Base-by-base conservation (phyloP, 2,888 invertebrate genomes). In the Diarsia rubi region DNA sequence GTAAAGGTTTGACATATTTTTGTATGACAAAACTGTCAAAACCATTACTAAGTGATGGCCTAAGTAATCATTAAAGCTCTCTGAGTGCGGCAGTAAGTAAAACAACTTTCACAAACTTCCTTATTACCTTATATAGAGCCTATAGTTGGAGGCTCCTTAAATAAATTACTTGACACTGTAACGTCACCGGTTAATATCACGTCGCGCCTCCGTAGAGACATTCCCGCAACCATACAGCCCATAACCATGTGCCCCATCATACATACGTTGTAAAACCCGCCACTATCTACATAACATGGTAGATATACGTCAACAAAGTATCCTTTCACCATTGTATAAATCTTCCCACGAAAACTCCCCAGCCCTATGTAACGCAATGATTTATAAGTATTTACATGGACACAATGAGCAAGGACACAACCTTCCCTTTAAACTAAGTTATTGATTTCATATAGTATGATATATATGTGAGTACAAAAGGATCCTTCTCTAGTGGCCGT, bases 91-190 rank as follows among this genome's bases (percentile, higher is more conserved):
- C n/a, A n/a, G n/a, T n/a, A 84, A 87, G 85, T 87, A 83, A 80
- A 88, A 86, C 84, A 86, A 86, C 77, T 86, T 85, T 75, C 73
- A 69, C 85, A 87, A 88, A 90, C 87, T 89, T 88, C 79, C 82
- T 81, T 85, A 84, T 87, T 88, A 88, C 86, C 84, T 87, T 87
- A 86, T 82, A 86, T 79, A 86, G 80, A 70, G 72, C 74, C 71
- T 76, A 74, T 72, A 78, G 78, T 59, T 69, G 59, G 54, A 72
- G 70, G 27, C 65, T 64, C 68, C 65, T 68, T 86, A 72, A 84
- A 87, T 86, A 85, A 87, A 84, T 85, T 82, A 80, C 82, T 70
- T 16, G 31, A 11, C 44, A 52, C 66, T 65, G 69, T 79, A 65
- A 79, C 70, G 27, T 65, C 73, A 67, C 66, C 73, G 67, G 77